Evolutionary conservation across 2,113 vertebrate species (phyloP), one percentile per base, ranked within the genome.

Genomic region (Neopipo cinnamomea): DNA sequence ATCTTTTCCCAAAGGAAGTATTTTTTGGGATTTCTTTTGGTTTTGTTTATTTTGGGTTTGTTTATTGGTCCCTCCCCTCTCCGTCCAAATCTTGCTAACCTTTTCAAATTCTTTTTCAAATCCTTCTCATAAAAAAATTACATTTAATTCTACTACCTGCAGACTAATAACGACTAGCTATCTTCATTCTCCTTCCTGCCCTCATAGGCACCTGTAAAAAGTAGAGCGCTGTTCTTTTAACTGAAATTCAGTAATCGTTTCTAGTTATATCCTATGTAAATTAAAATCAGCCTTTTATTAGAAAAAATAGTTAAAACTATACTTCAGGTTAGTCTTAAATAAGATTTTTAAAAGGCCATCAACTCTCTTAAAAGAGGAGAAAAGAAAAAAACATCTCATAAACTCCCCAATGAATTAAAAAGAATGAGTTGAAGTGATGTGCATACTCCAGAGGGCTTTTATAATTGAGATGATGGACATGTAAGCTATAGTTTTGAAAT

Each of bases 361-460:
- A 63, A 16, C 6, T 20, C 21, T 46, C 16, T 50, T n/a, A n/a
- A 68, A 77, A 77, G 23, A 46, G 76, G 72, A 76, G 0, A 11
- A 53, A 72, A 55, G 4, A 63, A 58, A 25, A 21, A 7, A 30
- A 72, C 12, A 3, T 70, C 25, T 50, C 5, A 20, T 70, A 77
- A 59, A 37, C 4, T 55, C 17, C 28, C 3, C 4, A 27, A 18
- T 65, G 49, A 25, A 10, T 61, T 39, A 52, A 71, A 72, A 59
- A 1, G 14, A 14, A 25, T 22, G 2, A 46, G 4, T 65, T 68
- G 27, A 17, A 68, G 13, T 47, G 9, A 27, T 0, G 0, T 31
- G 22, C 13, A 12, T 13, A 39, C 15, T 50, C 10, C 33, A 49
- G 27, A 35, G 25, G 6, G 56, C 30, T 42, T 52, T 16, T 56